These are phyloP conservation scores for Panagrolaimus sp. DNA, from an alignment of 1,140 invertebrate species.

Conservation along the genomic window DNA sequence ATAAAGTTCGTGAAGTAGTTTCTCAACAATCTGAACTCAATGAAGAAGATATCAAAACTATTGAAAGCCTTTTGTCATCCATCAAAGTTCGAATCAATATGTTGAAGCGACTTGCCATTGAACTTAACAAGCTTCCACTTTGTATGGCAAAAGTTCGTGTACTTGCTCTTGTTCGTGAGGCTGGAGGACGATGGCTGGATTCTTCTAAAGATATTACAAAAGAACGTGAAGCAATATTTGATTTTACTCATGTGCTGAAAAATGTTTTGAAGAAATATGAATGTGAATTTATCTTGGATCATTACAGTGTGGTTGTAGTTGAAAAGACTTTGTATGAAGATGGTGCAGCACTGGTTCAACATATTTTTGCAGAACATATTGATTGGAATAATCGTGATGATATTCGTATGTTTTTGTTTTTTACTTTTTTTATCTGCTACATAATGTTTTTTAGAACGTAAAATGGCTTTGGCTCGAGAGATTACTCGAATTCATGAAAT, in stretches of 20 bases:
- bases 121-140: not conserved
- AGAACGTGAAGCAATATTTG: not conserved
- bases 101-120: not conserved
- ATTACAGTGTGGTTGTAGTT: not conserved
- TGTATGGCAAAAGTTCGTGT: not conserved
- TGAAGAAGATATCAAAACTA: not conserved
- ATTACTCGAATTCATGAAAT: not conserved
- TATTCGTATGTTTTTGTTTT: not conserved
- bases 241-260: not conserved
- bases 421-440: not conserved
- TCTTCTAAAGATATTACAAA: not conserved
- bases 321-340: not conserved
- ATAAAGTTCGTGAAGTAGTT: not conserved
- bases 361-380: not conserved
- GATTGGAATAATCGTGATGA: conserved; percentile 5
- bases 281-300: not conserved
- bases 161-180: not conserved
- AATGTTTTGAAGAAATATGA: not conserved
- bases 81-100: not conserved
- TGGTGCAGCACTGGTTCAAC: not conserved
- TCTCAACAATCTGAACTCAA: not conserved
- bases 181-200: not conserved
- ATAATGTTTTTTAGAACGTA: conserved; percentile 6
- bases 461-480: not conserved
- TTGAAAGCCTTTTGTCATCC: not conserved